Percentiles rank a stretch among this genome's conserved stretches.
Evolutionary conservation across 2,113 vertebrate species (phyloP).

Genomic region (Dascyllus trimaculatus): DNA sequence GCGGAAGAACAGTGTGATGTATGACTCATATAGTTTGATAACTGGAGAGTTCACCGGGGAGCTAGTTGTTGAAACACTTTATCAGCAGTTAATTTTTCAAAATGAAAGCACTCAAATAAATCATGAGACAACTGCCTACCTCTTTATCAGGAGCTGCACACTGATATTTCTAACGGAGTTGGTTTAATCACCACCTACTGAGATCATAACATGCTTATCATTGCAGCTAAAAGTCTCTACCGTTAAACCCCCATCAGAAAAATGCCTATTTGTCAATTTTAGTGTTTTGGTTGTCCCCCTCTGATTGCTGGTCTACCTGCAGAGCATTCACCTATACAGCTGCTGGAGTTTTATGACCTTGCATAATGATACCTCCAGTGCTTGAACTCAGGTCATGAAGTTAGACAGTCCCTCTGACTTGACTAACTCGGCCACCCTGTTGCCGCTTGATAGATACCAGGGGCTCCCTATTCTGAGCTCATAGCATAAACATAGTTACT

Average conservation of each 20-base stretch:
- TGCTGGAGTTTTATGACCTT: neutral
- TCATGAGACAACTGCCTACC: neutral
- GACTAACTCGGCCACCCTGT: neutral
- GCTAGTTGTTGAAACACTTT: constrained; percentile 13
- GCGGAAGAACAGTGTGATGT: neutral
- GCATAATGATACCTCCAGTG: neutral
- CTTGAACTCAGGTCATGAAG: constrained; percentile 21
- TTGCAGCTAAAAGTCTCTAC: neutral
- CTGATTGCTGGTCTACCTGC: neutral
- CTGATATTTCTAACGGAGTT: neutral
- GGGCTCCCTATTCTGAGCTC: constrained; percentile 34
- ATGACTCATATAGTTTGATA: constrained; percentile 14
- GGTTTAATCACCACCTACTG: constrained; percentile 5
- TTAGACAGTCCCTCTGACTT: neutral
- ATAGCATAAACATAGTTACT: constrained; percentile 25
- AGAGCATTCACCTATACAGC: neutral
- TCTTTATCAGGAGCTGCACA: constrained; percentile 40
- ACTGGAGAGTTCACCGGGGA: constrained; percentile 13
- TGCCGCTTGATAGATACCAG: constrained; percentile 4
- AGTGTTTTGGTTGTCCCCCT: neutral
- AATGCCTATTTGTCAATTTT: constrained; percentile 4
- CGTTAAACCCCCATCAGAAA: neutral
- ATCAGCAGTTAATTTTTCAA: constrained; percentile 29
- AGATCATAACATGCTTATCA: neutral
- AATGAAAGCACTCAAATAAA: constrained; percentile 17